Conservation (phyloP, 2,113 vertebrate genomes). For the Cromileptes altivelis region DNA sequence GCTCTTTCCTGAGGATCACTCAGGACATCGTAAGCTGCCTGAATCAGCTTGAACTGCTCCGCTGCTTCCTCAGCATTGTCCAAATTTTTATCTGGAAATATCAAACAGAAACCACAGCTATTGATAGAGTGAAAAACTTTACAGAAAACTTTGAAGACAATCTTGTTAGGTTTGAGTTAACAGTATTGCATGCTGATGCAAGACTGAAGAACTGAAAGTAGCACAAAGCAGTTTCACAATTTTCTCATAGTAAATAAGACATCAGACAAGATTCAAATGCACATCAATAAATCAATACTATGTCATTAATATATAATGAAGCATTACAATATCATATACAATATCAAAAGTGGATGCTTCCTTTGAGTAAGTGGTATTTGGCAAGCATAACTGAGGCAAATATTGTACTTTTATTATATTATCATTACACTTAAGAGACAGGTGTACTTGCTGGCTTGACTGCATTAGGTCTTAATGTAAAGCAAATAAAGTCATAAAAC, state of each 20-base stretch:
- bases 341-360: background rate
- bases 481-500: too few relatives aligned
- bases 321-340: background rate
- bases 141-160: background rate
- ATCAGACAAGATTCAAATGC: background rate
- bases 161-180: background rate
- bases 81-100: conserved; percentile 93
- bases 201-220: background rate
- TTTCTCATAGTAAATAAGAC: background rate
- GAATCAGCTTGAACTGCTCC: conserved; percentile 96
- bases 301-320: background rate
- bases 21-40: conserved; percentile 96
- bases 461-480: too few relatives aligned
- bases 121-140: background rate
- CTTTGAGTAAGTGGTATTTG: background rate
- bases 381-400: background rate
- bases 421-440: background rate
- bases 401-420: background rate
- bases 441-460: background rate
- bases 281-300: background rate
- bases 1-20: conserved; percentile 97
- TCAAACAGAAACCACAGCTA: conserved; percentile 9
- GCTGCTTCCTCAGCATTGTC: conserved; percentile 93
- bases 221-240: background rate
- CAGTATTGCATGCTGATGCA: background rate